Percentiles rank a stretch among this genome's conserved stretches.
Evolutionary conservation across 2,797 vertebrate species (phyloP).

Genomic region (Syndactyla subalaris): DNA sequence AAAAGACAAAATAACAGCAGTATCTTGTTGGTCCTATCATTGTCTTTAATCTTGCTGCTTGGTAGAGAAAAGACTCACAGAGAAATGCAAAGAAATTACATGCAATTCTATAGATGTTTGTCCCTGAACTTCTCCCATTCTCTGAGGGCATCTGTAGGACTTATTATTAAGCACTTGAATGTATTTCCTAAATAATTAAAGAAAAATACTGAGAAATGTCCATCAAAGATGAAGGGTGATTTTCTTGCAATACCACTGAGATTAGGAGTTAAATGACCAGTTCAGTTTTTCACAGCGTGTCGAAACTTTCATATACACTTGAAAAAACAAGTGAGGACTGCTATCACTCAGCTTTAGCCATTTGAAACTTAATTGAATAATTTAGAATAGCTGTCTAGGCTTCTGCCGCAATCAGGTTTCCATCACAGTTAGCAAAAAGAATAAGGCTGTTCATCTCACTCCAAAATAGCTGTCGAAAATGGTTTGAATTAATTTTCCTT

Average conservation of each 20-base stretch:
- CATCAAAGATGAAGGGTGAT: neutral
- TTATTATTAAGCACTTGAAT: neutral
- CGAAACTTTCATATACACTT: neutral
- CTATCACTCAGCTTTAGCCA: neutral
- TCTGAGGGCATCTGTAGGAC: neutral
- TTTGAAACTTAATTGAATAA: neutral
- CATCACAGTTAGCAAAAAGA: neutral
- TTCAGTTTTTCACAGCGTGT: neutral
- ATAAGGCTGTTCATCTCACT: neutral
- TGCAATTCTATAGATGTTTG: neutral
- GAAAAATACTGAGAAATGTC: neutral
- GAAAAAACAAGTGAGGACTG: neutral
- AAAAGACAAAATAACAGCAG: neutral
- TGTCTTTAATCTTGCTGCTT: neutral
- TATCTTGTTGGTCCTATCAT: neutral
- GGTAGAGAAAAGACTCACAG: neutral
- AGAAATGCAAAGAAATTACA: neutral
- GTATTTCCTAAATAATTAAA: neutral
- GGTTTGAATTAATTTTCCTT: neutral
- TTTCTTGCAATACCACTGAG: neutral
- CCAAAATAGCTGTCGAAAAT: neutral
- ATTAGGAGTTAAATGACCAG: neutral
- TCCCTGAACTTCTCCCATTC: neutral
- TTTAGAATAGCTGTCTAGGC: neutral
- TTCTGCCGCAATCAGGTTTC: neutral